phyloP scores from a whole-genome alignment of 2,888 invertebrate genomes.

The Trachelus tabidus region DNA sequence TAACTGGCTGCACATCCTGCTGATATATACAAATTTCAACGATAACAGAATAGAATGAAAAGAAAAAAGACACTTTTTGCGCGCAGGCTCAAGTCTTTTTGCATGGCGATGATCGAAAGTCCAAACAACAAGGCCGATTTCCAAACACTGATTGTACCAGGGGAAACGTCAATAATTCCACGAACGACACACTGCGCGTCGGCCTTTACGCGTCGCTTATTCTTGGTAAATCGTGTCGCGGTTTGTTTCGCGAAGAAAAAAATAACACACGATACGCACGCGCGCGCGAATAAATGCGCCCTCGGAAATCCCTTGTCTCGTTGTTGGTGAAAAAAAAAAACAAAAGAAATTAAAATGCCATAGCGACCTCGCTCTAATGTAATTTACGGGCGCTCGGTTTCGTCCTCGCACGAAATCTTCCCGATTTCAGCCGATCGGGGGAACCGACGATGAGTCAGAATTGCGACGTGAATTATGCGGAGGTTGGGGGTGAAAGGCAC shows the following conservation, averaged over 20 bases:
- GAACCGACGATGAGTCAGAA: background rate
- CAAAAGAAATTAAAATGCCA: background rate
- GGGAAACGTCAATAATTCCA: conserved; percentile 51
- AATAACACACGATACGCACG: background rate
- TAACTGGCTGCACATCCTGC: background rate
- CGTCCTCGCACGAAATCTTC: background rate
- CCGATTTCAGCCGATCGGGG: background rate
- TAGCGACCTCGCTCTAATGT: background rate
- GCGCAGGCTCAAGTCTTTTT: background rate
- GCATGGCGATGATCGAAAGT: conserved; percentile 7
- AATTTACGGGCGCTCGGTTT: background rate
- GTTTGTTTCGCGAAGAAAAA: background rate
- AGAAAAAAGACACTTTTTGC: background rate
- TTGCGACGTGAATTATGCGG: background rate
- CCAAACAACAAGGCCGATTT: conserved; percentile 40
- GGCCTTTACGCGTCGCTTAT: conserved; percentile 21
- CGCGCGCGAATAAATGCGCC: background rate
- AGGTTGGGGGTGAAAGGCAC: background rate
- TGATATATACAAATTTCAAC: background rate
- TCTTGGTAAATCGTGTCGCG: conserved; percentile 19
- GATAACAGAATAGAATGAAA: background rate
- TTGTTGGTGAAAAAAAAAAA: background rate
- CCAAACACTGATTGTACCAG: conserved; percentile 52
- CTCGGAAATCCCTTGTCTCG: background rate
- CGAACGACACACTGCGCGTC: conserved; percentile 43